These are phyloP conservation scores for Endotricha flammealis DNA, from an alignment of 2,888 invertebrate genomes.

Conservation along the genomic window DNA sequence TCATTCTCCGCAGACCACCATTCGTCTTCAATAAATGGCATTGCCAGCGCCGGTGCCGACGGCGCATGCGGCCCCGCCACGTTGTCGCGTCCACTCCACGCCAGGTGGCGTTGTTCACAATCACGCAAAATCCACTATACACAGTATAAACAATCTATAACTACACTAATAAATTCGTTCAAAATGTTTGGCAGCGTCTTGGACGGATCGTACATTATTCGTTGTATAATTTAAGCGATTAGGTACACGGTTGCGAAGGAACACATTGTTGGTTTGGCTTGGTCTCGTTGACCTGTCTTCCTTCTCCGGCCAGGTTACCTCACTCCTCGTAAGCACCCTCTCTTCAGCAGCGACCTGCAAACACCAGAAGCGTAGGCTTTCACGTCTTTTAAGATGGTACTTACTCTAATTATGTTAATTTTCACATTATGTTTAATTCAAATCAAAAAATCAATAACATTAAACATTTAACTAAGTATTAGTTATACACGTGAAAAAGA, in stretches of 20 bases:
- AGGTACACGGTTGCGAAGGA: slow-evolving; percentile 57
- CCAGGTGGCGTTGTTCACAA: slow-evolving; percentile 53
- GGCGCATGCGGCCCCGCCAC: slow-evolving; percentile 82
- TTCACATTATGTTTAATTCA: no score
- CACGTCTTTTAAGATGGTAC: slow-evolving; percentile 56
- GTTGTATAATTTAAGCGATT: slow-evolving; percentile 52
- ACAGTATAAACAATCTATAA: slow-evolving; percentile 46
- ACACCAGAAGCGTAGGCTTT: slow-evolving; percentile 63
- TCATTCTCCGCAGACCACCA: slow-evolving; percentile 97
- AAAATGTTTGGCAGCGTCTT: slow-evolving; percentile 69
- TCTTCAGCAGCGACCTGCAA: slow-evolving; percentile 74
- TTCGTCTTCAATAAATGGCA: slow-evolving; percentile 98
- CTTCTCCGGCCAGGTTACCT: slow-evolving; percentile 64
- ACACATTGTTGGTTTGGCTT: slow-evolving; percentile 52
- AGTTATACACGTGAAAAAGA: no score
- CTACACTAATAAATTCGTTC: slow-evolving; percentile 72
- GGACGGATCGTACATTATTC: slow-evolving; percentile 75
- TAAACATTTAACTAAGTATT: no score
- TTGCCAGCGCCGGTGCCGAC: slow-evolving; percentile 84
- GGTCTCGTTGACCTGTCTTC: slow-evolving; percentile 26
- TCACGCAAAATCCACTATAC: slow-evolving; percentile 48
- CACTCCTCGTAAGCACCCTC: slow-evolving; percentile 59
- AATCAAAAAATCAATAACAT: no score
- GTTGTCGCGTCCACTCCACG: slow-evolving; percentile 62
- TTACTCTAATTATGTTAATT: no score